A percentile compares a stretch with the other conserved stretches of the same genome.
These are phyloP conservation scores for Eupithecia centaureata DNA, from an alignment of 2,888 invertebrate species.

Conservation along the genomic window DNA sequence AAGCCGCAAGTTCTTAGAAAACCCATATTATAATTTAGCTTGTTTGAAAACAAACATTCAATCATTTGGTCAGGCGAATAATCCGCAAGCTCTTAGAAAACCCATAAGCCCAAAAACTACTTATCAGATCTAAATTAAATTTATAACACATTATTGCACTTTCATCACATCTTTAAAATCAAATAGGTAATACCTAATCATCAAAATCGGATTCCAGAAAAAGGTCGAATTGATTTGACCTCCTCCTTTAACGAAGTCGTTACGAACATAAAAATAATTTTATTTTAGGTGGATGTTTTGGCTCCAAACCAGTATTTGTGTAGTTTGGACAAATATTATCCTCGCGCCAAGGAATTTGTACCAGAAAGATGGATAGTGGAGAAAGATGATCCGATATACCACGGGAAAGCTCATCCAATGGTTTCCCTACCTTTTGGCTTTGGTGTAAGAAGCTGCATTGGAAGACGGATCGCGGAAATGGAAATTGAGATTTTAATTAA, in stretches of 20 bases:
- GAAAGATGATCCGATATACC: constrained; percentile 70
- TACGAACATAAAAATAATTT: not conserved
- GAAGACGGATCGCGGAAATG: constrained; percentile 88
- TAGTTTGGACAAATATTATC: constrained; percentile 80
- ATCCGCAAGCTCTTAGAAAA: no score
- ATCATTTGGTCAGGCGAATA: no score
- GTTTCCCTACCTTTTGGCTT: constrained; percentile 87
- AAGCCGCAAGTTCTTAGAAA: not conserved
- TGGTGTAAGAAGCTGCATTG: constrained; percentile 87
- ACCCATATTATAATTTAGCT: no score
- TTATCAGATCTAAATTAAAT: no score
- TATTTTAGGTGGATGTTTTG: constrained; percentile 87
- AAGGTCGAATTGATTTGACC: no score
- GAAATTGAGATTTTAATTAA: constrained; percentile 85
- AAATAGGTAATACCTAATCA: no score
- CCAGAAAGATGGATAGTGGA: constrained; percentile 88
- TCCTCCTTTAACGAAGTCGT: not conserved
- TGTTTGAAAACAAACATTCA: no score
- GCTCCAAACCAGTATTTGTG: constrained; percentile 89
- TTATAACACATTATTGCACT: no score
- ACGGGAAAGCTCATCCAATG: constrained; percentile 84
- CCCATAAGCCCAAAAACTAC: no score
- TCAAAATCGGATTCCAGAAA: no score
- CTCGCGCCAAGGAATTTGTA: constrained; percentile 80
- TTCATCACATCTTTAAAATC: no score